Conservation (phyloP, 2,113 vertebrate species). For the Myocastor coypus region DNA sequence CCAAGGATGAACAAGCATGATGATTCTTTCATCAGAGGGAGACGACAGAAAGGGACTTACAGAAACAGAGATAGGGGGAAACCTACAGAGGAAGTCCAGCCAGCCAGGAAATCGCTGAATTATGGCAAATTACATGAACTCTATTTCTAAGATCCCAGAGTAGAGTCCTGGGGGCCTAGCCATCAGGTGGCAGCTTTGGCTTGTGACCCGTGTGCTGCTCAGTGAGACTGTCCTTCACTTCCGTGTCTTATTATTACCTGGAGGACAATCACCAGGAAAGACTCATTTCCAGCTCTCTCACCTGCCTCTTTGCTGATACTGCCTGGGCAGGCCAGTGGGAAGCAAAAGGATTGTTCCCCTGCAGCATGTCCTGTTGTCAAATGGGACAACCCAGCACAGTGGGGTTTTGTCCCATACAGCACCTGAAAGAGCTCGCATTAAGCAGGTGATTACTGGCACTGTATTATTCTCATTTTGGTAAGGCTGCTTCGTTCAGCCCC, state of each 20-base stretch:
- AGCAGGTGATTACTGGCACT: slow-evolving; percentile 65
- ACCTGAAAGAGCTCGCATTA: slow-evolving; percentile 44
- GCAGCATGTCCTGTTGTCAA: slow-evolving; percentile 36
- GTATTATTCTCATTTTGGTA: slow-evolving; percentile 71
- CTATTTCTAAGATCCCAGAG: background rate
- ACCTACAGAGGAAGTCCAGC: background rate
- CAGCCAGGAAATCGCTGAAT: background rate
- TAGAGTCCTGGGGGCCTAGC: rapidly evolving
- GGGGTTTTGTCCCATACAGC: background rate
- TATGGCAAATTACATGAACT: background rate
- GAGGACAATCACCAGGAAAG: background rate
- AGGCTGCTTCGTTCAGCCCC: slow-evolving; percentile 61
- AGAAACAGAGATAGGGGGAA: background rate
- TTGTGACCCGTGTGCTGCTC: rapidly evolving
- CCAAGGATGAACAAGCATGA: background rate
- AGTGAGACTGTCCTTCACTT: background rate
- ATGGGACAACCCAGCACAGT: slow-evolving; percentile 54
- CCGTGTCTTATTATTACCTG: background rate
- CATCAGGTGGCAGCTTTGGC: background rate
- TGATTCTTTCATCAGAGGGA: background rate
- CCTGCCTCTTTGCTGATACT: background rate
- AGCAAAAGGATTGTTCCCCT: background rate
- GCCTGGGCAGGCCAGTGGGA: background rate
- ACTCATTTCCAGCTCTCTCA: background rate
- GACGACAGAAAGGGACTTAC: background rate